phyloP scores from a whole-genome alignment of 1,140 invertebrate species.

The Drosophila repleta region DNA sequence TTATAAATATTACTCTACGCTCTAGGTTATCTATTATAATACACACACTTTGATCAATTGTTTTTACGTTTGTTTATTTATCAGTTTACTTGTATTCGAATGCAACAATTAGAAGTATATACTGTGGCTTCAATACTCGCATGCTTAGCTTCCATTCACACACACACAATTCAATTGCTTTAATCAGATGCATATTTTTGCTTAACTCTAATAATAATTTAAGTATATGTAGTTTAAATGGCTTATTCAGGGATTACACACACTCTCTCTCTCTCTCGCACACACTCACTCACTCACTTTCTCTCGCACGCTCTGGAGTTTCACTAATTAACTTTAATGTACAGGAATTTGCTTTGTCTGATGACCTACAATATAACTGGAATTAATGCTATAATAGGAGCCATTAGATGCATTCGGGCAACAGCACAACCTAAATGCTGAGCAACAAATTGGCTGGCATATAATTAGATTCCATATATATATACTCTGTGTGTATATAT shows the following conservation, averaged over 20 bases:
- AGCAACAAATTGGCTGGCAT: conserved; percentile 64
- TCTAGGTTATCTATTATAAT: conserved; percentile 22
- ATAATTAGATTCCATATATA: conserved; percentile 27
- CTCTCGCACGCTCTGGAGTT: conserved; percentile 20
- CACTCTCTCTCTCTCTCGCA: conserved; percentile 16
- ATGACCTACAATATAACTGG: conserved; percentile 48
- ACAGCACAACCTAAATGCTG: conserved; percentile 5
- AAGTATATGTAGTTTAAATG: conserved; percentile 3
- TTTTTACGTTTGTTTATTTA: conserved; percentile 2
- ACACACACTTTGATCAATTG: conserved; percentile 40
- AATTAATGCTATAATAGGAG: conserved; percentile 32
- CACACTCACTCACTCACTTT: conserved; percentile 1
- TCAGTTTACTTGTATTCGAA: conserved; percentile 19
- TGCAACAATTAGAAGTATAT: conserved; percentile 66
- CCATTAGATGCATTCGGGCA: not conserved
- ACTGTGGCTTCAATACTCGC: conserved; percentile 24
- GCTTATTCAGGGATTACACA: conserved; percentile 19
- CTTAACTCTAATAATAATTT: conserved; percentile 13
- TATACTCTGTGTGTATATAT: conserved; percentile 15
- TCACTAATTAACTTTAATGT: conserved; percentile 73
- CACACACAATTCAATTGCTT: conserved; percentile 71
- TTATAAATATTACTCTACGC: conserved; percentile 30
- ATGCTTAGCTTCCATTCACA: conserved; percentile 35
- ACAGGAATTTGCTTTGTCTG: conserved; percentile 64
- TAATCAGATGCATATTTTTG: conserved; percentile 41